These are phyloP conservation scores for Malacoctenus gilli DNA, from an alignment of 2,797 vertebrate genomes.

Conservation along the genomic window DNA sequence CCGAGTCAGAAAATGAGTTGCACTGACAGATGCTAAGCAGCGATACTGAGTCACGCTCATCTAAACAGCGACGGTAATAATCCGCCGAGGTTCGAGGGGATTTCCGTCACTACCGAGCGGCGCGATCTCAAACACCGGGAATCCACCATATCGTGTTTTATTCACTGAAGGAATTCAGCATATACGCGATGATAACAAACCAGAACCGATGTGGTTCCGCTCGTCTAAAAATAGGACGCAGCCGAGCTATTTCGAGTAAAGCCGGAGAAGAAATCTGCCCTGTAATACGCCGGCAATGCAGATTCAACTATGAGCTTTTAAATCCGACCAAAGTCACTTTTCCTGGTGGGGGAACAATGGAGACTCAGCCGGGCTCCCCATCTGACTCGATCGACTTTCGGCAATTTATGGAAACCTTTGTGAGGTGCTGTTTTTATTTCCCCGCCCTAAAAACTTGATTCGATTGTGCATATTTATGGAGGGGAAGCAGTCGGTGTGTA, in stretches of 20 bases:
- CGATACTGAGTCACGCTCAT: slow-evolving; percentile 56
- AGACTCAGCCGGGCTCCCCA: slow-evolving; percentile 13
- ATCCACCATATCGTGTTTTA: slow-evolving; percentile 32
- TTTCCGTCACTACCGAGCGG: slow-evolving; percentile 30
- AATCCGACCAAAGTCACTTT: slow-evolving; percentile 52
- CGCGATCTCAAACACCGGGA: slow-evolving; percentile 2
- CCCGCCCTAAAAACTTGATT: slow-evolving; percentile 6
- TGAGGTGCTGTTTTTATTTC: too few species aligned
- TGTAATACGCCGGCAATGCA: slow-evolving; percentile 35
- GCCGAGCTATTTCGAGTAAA: slow-evolving; percentile 6
- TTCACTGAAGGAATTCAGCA: too few species aligned
- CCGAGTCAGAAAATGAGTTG: slow-evolving; percentile 53
- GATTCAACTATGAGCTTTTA: slow-evolving; percentile 47
- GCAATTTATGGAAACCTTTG: not conserved
- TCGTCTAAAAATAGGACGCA: slow-evolving; percentile 51
- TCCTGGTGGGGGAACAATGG: slow-evolving; percentile 53
- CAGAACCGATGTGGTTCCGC: slow-evolving; percentile 9
- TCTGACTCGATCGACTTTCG: slow-evolving; percentile 17
- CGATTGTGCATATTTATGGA: not conserved
- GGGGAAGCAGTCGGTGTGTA: slow-evolving; percentile 15
- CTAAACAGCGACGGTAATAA: slow-evolving; percentile 52
- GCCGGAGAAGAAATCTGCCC: slow-evolving; percentile 16
- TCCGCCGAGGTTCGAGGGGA: slow-evolving; percentile 46
- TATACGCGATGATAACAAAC: too few species aligned
- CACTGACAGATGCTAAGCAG: slow-evolving; percentile 58